A percentile compares a stretch with the other conserved stretches of the same genome.
Conservation (phyloP, 2,888 invertebrate genomes). For the Octonoba sinensis region DNA sequence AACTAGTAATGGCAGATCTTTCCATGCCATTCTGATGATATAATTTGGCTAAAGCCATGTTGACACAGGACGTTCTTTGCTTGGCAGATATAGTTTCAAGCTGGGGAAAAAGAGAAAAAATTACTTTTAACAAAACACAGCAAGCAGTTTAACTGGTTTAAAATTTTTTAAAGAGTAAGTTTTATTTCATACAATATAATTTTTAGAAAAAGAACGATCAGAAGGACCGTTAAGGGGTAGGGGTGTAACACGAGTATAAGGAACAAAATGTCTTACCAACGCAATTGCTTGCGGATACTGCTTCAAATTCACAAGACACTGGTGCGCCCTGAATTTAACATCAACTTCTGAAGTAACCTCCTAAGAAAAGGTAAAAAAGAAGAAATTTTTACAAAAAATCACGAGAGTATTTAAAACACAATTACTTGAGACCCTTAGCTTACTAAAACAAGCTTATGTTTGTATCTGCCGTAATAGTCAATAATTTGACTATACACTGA, state of each 20-base stretch:
- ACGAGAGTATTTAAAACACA: conserved; percentile 4
- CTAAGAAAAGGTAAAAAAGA: conserved; percentile 66
- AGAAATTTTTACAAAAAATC: conserved; percentile 12
- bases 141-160: not conserved
- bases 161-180: not conserved
- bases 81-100: conserved; percentile 77
- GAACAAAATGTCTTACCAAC: conserved; percentile 69
- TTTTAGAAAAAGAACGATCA: no score
- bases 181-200: no score
- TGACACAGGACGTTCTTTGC: conserved; percentile 80
- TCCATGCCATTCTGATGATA: conserved; percentile 80
- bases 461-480: no score
- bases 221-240: no score
- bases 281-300: conserved; percentile 77
- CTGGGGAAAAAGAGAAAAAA: conserved; percentile 67
- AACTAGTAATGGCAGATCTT: conserved; percentile 80
- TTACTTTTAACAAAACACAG: not conserved
- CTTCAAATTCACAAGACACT: conserved; percentile 79
- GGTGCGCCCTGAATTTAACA: conserved; percentile 80
- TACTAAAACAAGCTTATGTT: not conserved
- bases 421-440: not conserved
- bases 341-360: conserved; percentile 74
- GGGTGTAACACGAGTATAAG: not conserved
- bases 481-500: no score
- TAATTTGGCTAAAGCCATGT: conserved; percentile 82